Base-by-base conservation (phyloP, 2,888 invertebrate species). In the Noctuana brunneofusca region DNA sequence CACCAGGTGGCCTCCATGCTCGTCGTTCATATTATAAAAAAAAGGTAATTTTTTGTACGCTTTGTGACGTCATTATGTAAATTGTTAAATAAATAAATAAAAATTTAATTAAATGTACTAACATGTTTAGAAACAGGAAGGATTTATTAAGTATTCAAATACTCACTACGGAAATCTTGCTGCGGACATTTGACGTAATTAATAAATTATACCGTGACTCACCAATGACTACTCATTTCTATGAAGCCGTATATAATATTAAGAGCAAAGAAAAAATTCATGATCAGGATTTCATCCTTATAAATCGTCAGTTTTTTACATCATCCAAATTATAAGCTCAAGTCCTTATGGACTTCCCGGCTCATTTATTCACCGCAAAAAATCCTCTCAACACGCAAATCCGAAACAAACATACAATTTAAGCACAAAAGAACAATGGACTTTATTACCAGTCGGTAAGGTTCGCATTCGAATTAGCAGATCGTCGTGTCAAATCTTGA, bases 321-420 rank as follows among this genome's bases (percentile, higher is more conserved):
- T 16, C 22, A 24, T 52, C 22, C 53, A 59, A 46, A 53, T 53
- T 59, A 53, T 59, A 59, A 59, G 43, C 50, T 16, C 22, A 22
- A 20, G 43, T 53, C 53, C 53, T 41, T 52, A 46, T n/a, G 59
- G 52, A 32, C 14, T 53, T 59, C 52, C 59, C 53, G 53, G 5
- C 52, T 53, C 59, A 53, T 59, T 59, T 46, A 32, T 16, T 59
- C 43, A 32, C 53, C 59, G 32, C 58, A 59, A 59, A 53, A 59
- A 53, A 46, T 53, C 41, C n/a, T 50, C n/a, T 46, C 20, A 46
- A 59, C 16, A 58, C 43, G 16, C 52, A 53, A 58, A 52, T 52
- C 59, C 43, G 54, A 60, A n/a, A 14, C 32, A 43, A 46, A 48
- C 54, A 54, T 46, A 35, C n/a, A 14, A 20, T 6, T 41, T 41